Evolutionary conservation across 2,113 vertebrate species (phyloP).

Genomic region (Geococcyx californianus): DNA sequence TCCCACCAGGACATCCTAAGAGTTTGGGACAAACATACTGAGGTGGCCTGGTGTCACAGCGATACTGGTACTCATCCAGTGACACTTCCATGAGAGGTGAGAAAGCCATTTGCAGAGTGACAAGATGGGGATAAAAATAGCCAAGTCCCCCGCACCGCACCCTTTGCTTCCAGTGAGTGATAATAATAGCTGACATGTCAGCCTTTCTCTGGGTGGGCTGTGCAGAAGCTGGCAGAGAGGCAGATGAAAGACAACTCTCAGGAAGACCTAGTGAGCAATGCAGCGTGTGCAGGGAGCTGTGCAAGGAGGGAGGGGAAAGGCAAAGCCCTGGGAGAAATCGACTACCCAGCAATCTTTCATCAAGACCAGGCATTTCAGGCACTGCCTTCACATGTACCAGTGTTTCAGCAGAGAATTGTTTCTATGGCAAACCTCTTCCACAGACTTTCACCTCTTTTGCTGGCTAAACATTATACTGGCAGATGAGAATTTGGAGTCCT

Average conservation of each 20-base stretch:
- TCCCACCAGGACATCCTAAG: not conserved
- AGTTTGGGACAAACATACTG: not conserved
- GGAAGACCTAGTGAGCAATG: not conserved
- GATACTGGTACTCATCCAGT: not conserved
- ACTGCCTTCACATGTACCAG: not conserved
- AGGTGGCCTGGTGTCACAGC: not conserved
- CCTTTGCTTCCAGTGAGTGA: not conserved
- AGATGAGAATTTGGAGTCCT: rapidly evolving
- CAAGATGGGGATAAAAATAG: conserved; percentile 23
- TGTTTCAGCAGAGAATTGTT: not conserved
- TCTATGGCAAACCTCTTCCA: not conserved
- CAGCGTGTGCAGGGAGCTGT: not conserved
- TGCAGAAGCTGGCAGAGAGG: not conserved
- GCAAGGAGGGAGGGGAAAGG: not conserved
- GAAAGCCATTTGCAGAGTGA: not conserved
- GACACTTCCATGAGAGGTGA: not conserved
- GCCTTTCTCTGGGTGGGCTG: not conserved
- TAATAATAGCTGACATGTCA: not conserved
- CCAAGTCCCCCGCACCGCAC: not conserved
- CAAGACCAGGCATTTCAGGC: not conserved
- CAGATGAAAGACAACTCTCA: not conserved
- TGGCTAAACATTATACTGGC: rapidly evolving
- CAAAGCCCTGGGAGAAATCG: not conserved
- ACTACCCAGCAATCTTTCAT: not conserved
- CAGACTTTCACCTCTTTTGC: not conserved